Evolutionary conservation across 2,888 invertebrate species (phyloP).

Genomic region (Lochmaea capreae): DNA sequence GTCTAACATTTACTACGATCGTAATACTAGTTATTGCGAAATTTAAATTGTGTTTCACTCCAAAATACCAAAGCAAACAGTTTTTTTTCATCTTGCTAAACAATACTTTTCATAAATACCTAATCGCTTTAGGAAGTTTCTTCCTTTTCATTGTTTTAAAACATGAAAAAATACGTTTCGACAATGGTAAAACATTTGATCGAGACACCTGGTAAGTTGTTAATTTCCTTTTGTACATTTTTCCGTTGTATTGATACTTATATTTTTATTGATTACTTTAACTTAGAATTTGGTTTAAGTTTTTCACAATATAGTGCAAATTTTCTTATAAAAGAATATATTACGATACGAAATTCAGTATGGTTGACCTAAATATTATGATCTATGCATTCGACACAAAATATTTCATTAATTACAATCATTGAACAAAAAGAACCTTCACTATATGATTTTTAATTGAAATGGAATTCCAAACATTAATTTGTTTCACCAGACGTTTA

Average conservation of each 20-base stretch:
- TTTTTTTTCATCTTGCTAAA: too few species aligned
- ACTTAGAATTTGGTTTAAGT: conserved; percentile 37
- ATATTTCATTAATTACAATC: background rate
- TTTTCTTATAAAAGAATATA: conserved; percentile 38
- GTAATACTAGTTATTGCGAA: too few species aligned
- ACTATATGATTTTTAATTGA: too few species aligned
- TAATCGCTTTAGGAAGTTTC: background rate
- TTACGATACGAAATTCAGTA: conserved; percentile 38
- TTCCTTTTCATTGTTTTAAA: background rate
- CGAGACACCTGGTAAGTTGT: conserved; percentile 15
- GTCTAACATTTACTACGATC: too few species aligned
- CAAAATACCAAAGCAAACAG: too few species aligned
- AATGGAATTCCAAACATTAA: too few species aligned
- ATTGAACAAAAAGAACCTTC: too few species aligned
- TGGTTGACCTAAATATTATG: conserved; percentile 17
- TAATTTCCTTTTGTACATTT: conserved; percentile 39
- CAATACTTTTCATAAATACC: too few species aligned
- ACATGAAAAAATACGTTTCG: background rate
- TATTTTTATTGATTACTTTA: conserved; percentile 30
- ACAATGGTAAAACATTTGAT: background rate
- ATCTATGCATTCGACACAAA: background rate
- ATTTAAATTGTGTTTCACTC: too few species aligned
- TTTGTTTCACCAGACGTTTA: too few species aligned
- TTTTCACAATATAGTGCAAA: conserved; percentile 40
- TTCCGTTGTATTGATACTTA: conserved; percentile 37